Conservation (phyloP, 2,888 invertebrate species). For the Volucella inanis region DNA sequence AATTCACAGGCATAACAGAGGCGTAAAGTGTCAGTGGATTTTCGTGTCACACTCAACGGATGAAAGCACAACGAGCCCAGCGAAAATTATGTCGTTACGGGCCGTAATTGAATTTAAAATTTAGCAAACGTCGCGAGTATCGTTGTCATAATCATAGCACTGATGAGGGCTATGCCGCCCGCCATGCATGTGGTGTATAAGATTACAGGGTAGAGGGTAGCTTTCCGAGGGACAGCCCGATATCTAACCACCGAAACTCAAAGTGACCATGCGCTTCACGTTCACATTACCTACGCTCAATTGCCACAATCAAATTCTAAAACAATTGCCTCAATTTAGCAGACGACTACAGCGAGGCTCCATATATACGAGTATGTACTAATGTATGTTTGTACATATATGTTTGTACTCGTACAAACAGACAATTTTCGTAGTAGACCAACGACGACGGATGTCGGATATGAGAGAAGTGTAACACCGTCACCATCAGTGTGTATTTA, state of each 20-base stretch:
- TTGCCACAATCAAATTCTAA: constrained; percentile 83
- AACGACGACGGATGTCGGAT: constrained; percentile 71
- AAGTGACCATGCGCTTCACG: constrained; percentile 76
- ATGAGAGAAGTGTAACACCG: constrained; percentile 72
- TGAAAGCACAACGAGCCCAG: constrained; percentile 72
- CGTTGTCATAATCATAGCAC: constrained; percentile 61
- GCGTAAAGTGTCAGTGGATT: constrained; percentile 66
- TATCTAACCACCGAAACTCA: constrained; percentile 61
- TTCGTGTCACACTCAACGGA: constrained; percentile 72
- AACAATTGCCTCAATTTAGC: constrained; percentile 81
- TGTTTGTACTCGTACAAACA: too few species aligned
- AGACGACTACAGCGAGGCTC: constrained; percentile 66
- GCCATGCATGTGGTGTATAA: constrained; percentile 30
- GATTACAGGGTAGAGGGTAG: constrained; percentile 10
- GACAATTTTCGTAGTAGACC: constrained; percentile 1
- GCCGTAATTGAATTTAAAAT: constrained; percentile 75
- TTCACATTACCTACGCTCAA: constrained; percentile 79
- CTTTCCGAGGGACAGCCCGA: constrained; percentile 12
- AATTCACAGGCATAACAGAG: constrained; percentile 28
- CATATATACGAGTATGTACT: not conserved
- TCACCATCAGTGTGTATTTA: constrained; percentile 63
- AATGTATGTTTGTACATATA: too few species aligned
- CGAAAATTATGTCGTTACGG: constrained; percentile 73
- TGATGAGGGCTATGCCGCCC: constrained; percentile 56
- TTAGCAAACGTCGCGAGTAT: constrained; percentile 71